A percentile compares a stretch with the other conserved stretches of the same genome.
Evolutionary conservation across 2,113 vertebrate genomes (phyloP).

Genomic region (Mustela lutreola): DNA sequence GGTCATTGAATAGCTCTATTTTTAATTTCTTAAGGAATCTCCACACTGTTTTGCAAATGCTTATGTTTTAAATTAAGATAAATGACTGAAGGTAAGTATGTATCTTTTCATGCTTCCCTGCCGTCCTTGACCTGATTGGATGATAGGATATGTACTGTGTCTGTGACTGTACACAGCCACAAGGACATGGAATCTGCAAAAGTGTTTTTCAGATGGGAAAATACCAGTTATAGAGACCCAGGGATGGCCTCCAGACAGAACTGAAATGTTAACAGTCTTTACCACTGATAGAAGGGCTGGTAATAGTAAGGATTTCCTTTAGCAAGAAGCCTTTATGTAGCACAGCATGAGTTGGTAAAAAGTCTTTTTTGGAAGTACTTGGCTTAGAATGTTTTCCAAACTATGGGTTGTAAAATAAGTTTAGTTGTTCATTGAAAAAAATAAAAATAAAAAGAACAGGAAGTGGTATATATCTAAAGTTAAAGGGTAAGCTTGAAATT

Average conservation of each 20-base stretch:
- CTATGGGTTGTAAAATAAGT: not conserved
- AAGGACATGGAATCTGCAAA: not conserved
- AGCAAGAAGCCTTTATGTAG: not conserved
- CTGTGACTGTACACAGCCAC: not conserved
- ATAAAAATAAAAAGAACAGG: not conserved
- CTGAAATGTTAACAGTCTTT: not conserved
- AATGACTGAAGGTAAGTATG: no score
- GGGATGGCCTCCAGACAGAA: not conserved
- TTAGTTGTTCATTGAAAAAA: not conserved
- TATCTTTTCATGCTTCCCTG: not conserved
- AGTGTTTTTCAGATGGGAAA: not conserved
- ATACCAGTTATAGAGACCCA: not conserved
- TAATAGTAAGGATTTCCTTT: not conserved
- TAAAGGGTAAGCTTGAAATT: not conserved
- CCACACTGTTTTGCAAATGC: no score
- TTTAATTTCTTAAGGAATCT: no score
- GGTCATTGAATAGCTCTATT: no score
- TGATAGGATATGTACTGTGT: not conserved
- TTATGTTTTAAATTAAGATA: no score
- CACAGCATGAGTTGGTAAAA: not conserved
- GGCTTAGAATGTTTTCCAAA: conserved; percentile 4
- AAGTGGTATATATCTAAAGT: not conserved
- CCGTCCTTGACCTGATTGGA: not conserved
- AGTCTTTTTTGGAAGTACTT: not conserved
- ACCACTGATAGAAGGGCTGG: not conserved